Percentiles rank a stretch among this genome's conserved stretches.
phyloP scores from a whole-genome alignment of 2,888 invertebrate genomes.

The Tachina lurida region DNA sequence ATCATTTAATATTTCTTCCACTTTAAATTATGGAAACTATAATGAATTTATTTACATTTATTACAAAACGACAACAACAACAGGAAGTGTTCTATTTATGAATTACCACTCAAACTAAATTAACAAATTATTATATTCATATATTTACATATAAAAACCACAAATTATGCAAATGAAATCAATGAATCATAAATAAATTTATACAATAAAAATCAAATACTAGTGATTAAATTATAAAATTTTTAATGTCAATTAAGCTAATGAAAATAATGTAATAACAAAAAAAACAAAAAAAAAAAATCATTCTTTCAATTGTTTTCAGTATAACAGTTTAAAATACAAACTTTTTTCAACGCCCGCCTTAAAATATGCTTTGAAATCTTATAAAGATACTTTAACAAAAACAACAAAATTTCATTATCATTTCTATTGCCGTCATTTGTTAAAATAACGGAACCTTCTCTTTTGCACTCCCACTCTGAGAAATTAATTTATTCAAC shows the following conservation, averaged over 20 bases:
- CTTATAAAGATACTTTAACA: neutral
- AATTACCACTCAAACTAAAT: neutral
- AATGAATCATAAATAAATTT: conserved; percentile 7
- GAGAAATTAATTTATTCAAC: neutral
- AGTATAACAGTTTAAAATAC: neutral
- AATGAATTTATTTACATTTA: too few species aligned
- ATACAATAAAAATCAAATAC: conserved; percentile 18
- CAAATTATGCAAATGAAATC: conserved; percentile 31
- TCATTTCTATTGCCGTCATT: neutral
- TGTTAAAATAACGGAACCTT: conserved; percentile 30
- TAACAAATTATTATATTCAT: neutral
- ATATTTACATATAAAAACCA: neutral
- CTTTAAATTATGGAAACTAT: too few species aligned
- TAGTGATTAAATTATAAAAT: conserved; percentile 50
- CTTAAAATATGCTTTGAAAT: neutral
- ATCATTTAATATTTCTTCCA: too few species aligned
- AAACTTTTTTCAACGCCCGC: neutral
- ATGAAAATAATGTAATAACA: neutral
- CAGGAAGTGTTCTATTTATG: neutral
- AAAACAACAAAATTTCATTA: neutral
- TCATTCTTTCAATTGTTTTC: neutral
- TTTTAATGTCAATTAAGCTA: neutral
- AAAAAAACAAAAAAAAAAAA: neutral
- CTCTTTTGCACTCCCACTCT: neutral
- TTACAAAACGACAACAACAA: too few species aligned